Evolutionary conservation across 2,888 invertebrate species (phyloP).

Genomic region (Lordiphosa fenestrarum): DNA sequence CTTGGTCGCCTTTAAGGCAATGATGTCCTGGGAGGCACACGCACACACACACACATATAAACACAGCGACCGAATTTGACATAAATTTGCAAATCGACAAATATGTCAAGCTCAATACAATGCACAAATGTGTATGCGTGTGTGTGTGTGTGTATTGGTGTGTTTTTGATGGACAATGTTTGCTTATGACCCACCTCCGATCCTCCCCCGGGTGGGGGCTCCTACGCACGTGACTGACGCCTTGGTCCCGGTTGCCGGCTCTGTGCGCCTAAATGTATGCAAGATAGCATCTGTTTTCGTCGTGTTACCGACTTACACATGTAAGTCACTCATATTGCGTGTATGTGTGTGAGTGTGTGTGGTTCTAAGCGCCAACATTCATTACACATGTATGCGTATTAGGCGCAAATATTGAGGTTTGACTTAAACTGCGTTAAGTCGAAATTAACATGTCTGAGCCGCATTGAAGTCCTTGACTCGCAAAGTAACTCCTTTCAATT

Average conservation of each 20-base stretch:
- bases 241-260: constrained; percentile 28
- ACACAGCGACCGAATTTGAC: constrained; percentile 24
- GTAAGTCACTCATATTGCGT: constrained; percentile 64
- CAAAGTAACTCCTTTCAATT: constrained; percentile 35
- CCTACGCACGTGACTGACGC: constrained; percentile 60
- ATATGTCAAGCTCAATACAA: constrained; percentile 62
- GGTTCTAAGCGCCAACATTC: constrained; percentile 40
- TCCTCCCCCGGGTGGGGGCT: constrained; percentile 1
- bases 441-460: constrained; percentile 70
- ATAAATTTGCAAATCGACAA: constrained; percentile 73
- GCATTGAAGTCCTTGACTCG: constrained; percentile 13
- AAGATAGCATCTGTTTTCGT: constrained; percentile 73
- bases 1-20: constrained; percentile 27
- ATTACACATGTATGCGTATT: constrained; percentile 74
- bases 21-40: constrained; percentile 14
- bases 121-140: constrained; percentile 30
- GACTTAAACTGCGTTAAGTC: constrained; percentile 74
- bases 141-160: constrained; percentile 48
- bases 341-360: constrained; percentile 3
- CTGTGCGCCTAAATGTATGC: constrained; percentile 63
- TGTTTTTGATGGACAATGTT: constrained; percentile 72
- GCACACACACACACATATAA: background rate
- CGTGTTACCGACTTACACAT: constrained; percentile 73
- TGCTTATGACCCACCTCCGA: constrained; percentile 54
- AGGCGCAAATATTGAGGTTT: constrained; percentile 74